Evolutionary conservation across 1,140 invertebrate species (phyloP), one percentile per base, ranked within the genome.

Genomic region (Eufriesea mexicana): DNA sequence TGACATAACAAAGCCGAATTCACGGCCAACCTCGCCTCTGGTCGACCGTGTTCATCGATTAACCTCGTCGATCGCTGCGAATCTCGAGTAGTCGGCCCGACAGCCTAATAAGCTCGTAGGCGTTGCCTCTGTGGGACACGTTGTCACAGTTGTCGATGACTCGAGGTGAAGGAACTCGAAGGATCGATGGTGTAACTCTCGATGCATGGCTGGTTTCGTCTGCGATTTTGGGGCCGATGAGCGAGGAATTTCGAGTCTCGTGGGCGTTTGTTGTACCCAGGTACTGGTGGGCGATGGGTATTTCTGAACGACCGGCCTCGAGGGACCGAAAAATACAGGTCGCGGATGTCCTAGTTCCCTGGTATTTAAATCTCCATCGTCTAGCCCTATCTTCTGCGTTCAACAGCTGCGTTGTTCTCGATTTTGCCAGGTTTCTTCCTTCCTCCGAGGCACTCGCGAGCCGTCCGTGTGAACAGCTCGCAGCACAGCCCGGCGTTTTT

Each of bases 391-490:
- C 59, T 1, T 35, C 8, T 1, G 16, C 0, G 8, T 35, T 4
- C n/a, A 7, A 14, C 0, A 10, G 14, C 2, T 25, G 0, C 5
- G 12, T 20, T 7, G 8, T 35, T 20, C 8, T 9, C 18, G 18
- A 20, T 62, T 62, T 35, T 0, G 10, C 14, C 0, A 51, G n/a
- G 14, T 61, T 62, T 5, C 2, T 12, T 5, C 2, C 1, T 20
- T 49, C 61, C 61, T n/a, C n/a, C n/a, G n/a, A n/a, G n/a, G n/a
- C n/a, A n/a, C n/a, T n/a, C 51, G 47, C 9, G 55, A 16, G 35
- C 16, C 62, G 84, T 83, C 64, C 75, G 80, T 67, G 42, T 45
- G 70, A 83, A 85, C 61, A 78, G 61, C 77, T 73, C 51, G 45
- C 70, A 16, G 5, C 45, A 25, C 23, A 16, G 20, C 23, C 8